These are phyloP conservation scores for Semnornis frantzii DNA, from an alignment of 2,113 vertebrate species.

Conservation along the genomic window DNA sequence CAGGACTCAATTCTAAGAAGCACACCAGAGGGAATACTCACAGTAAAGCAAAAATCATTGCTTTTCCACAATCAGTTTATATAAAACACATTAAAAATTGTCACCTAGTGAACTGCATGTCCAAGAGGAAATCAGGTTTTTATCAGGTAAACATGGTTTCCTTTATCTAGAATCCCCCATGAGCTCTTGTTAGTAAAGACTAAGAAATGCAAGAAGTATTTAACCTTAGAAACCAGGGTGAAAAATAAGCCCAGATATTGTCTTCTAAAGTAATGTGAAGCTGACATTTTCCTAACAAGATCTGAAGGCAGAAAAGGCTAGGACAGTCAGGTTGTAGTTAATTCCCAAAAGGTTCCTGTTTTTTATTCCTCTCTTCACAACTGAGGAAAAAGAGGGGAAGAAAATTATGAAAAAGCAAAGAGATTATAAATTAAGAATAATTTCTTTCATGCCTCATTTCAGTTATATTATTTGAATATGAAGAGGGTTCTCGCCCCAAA, in stretches of 20 bases:
- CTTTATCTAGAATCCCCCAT: slow-evolving; percentile 43
- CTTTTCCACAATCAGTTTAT: slow-evolving; percentile 32
- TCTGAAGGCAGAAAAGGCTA: neutral
- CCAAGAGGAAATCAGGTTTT: slow-evolving; percentile 50
- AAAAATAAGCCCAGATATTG: neutral
- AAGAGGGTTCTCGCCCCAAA: neutral
- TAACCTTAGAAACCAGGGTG: slow-evolving; percentile 12
- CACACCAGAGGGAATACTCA: slow-evolving; percentile 25
- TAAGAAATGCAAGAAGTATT: neutral
- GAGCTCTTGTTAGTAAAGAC: slow-evolving; percentile 46
- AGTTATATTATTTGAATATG: neutral
- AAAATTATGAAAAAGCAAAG: neutral
- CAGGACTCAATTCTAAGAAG: neutral
- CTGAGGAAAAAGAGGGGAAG: neutral
- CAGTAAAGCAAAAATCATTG: slow-evolving; percentile 33
- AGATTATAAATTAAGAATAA: neutral
- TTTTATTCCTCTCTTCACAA: neutral
- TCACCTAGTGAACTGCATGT: slow-evolving; percentile 43
- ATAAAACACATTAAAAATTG: slow-evolving; percentile 51
- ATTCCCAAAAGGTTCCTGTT: neutral
- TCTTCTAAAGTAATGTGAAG: neutral
- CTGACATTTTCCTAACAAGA: neutral
- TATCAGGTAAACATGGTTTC: slow-evolving; percentile 23
- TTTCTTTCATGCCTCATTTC: neutral
- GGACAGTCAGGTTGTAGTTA: neutral